phyloP scores from a whole-genome alignment of 2,888 invertebrate genomes.

The Aspidapion aeneum region DNA sequence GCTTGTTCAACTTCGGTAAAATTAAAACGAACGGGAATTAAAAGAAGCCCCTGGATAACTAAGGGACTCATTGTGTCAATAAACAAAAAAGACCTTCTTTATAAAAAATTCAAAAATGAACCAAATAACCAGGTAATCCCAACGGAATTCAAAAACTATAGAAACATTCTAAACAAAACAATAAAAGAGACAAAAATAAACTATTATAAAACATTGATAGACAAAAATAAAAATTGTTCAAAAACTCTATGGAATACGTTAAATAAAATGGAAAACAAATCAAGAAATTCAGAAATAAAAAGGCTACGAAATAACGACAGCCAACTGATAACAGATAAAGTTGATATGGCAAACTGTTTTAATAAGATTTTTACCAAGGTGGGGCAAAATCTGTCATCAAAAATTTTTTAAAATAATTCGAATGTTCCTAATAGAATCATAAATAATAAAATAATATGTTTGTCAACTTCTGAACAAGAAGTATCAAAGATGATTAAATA shows the following conservation, averaged over 20 bases:
- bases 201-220: neutral
- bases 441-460: neutral
- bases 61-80: neutral
- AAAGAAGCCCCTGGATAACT: neutral
- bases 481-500: neutral
- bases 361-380: neutral
- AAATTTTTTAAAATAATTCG: neutral
- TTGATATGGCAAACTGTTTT: neutral
- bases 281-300: neutral
- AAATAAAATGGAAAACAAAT: neutral
- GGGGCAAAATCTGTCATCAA: neutral
- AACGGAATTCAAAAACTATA: neutral
- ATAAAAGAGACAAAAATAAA: neutral
- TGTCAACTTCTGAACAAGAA: neutral
- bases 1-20: neutral
- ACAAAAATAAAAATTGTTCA: conserved; percentile 3
- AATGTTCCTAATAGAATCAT: neutral
- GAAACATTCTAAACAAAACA: conserved; percentile 2
- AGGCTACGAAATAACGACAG: neutral
- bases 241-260: conserved; percentile 5
- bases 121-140: neutral
- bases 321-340: neutral
- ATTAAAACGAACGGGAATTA: neutral
- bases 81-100: neutral
- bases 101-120: neutral